phyloP scores from a whole-genome alignment of 2,888 invertebrate species.

The Fragum whitleyi region DNA sequence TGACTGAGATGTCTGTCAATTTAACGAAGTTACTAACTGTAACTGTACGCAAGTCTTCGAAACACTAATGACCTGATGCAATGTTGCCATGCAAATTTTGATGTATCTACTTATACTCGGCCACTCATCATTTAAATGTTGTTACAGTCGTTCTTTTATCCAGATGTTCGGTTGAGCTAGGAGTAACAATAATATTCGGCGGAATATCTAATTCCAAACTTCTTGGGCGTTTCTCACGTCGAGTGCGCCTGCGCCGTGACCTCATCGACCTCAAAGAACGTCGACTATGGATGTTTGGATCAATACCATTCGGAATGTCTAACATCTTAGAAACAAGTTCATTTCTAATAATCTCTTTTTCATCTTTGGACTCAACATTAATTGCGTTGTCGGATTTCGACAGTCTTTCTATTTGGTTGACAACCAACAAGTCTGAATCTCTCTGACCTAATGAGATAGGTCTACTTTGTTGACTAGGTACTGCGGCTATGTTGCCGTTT shows the following conservation, averaged over 20 bases:
- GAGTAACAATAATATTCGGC: conserved; percentile 46
- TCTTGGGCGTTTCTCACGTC: conserved; percentile 12
- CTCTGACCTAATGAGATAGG: conserved; percentile 15
- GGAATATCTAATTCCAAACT: neutral
- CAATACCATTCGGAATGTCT: conserved; percentile 20
- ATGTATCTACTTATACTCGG: too few relatives aligned
- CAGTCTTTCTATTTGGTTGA: neutral
- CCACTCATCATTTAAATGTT: conserved; percentile 9
- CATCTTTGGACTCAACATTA: neutral
- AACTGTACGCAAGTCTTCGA: too few relatives aligned
- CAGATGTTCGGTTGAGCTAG: conserved; percentile 26
- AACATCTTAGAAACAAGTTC: conserved; percentile 11
- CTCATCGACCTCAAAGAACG: conserved; percentile 43
- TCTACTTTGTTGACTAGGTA: conserved; percentile 10
- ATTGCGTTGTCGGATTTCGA: conserved; percentile 18
- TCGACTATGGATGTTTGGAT: conserved; percentile 24
- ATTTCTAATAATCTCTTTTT: conserved; percentile 22
- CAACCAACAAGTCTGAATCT: conserved; percentile 32
- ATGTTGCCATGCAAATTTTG: too few relatives aligned
- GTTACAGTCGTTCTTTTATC: neutral
- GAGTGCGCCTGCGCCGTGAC: conserved; percentile 36
- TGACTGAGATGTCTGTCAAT: too few relatives aligned
- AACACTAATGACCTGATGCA: too few relatives aligned
- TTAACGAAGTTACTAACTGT: too few relatives aligned
- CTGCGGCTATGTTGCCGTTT: conserved; percentile 30